Conservation (phyloP, 2,888 invertebrate species). For the Pseudococcus jackbeardsleyi region DNA sequence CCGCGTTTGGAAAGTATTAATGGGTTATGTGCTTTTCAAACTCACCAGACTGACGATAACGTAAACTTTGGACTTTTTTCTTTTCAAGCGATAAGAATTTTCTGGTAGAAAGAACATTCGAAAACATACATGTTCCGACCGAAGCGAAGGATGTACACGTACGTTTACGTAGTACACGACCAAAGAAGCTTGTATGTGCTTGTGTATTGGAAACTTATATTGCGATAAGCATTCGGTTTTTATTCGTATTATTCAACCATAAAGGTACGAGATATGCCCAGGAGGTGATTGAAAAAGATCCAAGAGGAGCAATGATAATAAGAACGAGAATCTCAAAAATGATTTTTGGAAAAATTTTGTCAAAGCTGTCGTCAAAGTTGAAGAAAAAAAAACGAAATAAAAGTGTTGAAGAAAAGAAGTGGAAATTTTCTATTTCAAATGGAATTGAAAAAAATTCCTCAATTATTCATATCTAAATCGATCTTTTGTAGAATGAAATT, state of each 20-base stretch:
- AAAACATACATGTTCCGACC: constrained; percentile 16
- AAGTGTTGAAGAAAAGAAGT: background rate
- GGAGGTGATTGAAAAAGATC: no score
- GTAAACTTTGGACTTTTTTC: constrained; percentile 27
- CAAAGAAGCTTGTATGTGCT: background rate
- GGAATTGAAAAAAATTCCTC: background rate
- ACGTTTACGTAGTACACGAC: background rate
- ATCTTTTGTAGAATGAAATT: no score
- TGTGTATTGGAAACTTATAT: background rate
- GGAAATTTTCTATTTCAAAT: background rate
- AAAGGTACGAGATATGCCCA: background rate
- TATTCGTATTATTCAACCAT: background rate
- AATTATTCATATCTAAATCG: no score
- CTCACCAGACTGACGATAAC: constrained; percentile 8
- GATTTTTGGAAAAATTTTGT: no score
- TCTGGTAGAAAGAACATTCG: constrained; percentile 20
- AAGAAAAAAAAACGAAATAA: no score
- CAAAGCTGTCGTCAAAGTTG: no score
- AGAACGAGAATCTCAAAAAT: no score
- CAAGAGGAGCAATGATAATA: no score
- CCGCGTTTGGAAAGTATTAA: background rate
- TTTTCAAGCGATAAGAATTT: constrained; percentile 26
- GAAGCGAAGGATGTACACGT: constrained; percentile 1
- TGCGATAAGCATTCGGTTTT: background rate
- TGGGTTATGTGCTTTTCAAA: constrained; percentile 12